Conservation (phyloP, 2,113 vertebrate species). For the Catharus bicknelli region DNA sequence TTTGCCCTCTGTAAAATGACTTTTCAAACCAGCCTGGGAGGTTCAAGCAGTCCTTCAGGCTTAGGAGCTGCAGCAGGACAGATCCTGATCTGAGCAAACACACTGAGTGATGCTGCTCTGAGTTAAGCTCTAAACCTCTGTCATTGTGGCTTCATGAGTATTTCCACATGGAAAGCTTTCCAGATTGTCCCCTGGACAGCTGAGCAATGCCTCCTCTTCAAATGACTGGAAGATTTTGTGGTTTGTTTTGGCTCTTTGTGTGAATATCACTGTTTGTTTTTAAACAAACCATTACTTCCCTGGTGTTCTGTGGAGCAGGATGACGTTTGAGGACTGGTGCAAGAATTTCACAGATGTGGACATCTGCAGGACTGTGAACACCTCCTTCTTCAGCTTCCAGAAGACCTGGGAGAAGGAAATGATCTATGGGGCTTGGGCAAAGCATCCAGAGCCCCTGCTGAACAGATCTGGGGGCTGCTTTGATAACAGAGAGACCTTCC, state of each 20-base stretch:
- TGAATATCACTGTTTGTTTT: background rate
- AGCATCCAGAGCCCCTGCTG: slow-evolving; percentile 79
- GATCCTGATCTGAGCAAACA: background rate
- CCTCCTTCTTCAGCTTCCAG: slow-evolving; percentile 82
- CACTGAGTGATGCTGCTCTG: background rate
- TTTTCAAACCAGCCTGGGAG: background rate
- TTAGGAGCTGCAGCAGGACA: background rate
- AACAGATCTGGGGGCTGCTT: slow-evolving; percentile 91
- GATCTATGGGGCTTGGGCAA: slow-evolving; percentile 82
- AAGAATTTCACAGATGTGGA: slow-evolving; percentile 85
- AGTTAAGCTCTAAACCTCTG: background rate
- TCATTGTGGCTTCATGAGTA: background rate
- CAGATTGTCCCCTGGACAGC: background rate
- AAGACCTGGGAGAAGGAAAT: slow-evolving; percentile 86
- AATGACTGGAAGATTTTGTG: background rate
- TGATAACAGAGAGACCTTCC: slow-evolving; percentile 86
- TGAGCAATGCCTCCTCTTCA: background rate
- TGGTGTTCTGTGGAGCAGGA: slow-evolving; percentile 74
- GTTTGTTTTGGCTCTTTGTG: background rate
- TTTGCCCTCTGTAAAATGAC: background rate
- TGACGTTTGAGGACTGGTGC: slow-evolving; percentile 92
- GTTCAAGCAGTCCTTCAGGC: background rate
- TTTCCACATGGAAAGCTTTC: background rate
- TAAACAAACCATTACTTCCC: background rate
- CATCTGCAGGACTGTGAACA: slow-evolving; percentile 89